phyloP scores from a whole-genome alignment of 2,113 vertebrate species.

The Gopherus evgoodei region DNA sequence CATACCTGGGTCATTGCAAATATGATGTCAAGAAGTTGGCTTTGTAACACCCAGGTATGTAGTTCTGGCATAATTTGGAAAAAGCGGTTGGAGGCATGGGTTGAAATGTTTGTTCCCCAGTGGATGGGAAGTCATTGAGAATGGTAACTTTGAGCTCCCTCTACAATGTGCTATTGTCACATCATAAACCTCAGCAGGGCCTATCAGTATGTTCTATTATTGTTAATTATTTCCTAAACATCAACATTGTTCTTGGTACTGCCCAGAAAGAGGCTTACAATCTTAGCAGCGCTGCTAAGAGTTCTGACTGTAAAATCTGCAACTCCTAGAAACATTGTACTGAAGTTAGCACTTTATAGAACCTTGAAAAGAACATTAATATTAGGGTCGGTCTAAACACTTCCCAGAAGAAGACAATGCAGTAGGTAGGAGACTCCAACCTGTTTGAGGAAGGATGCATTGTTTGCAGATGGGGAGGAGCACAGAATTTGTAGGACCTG shows the following conservation, averaged over 20 bases:
- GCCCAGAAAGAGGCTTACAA: too few species aligned
- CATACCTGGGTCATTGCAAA: not conserved
- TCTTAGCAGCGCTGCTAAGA: too few species aligned
- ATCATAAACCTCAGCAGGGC: not conserved
- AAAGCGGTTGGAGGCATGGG: not conserved
- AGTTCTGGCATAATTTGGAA: not conserved
- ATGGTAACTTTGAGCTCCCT: not conserved
- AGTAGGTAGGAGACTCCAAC: not conserved
- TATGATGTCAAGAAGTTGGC: not conserved
- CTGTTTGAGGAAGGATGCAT: not conserved
- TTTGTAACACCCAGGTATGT: not conserved
- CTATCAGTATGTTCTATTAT: not conserved
- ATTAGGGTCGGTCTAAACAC: not conserved
- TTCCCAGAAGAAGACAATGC: not conserved
- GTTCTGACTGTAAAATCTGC: too few species aligned
- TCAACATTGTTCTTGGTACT: not conserved
- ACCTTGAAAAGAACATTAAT: too few species aligned
- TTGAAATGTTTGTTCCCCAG: not conserved
- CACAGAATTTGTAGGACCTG: not conserved
- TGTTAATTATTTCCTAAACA: slow-evolving; percentile 7
- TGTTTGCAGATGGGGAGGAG: not conserved
- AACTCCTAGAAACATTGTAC: not conserved
- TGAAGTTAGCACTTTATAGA: not conserved
- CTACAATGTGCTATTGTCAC: not conserved
- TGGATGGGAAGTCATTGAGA: not conserved